Base-by-base conservation (phyloP, 2,113 vertebrate genomes). In the Notarius lentiginosus region DNA sequence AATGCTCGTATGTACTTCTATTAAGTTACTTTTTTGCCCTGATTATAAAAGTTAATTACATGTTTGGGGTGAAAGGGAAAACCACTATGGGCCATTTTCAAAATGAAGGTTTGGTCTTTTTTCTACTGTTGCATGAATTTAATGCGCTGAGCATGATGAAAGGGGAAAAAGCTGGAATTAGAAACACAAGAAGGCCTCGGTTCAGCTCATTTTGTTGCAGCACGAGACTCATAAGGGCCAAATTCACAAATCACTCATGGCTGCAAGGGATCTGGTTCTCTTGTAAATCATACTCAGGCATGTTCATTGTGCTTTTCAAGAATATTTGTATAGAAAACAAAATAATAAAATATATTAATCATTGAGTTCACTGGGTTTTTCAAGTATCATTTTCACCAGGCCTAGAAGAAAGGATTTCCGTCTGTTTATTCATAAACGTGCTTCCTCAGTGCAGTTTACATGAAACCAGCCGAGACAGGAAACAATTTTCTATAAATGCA, bases 111-210 rank as follows among this genome's bases (percentile, higher is more conserved):
- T 75, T 41, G 76, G 20, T 76, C 41, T 82, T 65, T 85, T 58
- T 68, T 60, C 84, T 83, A 27, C 56, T 84, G 75, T 90, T 84
- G 27, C 49, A 60, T 81, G 84, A 72, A 63, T 56, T 47, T 89
- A 84, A 86, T 87, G 66, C 56, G 73, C 76, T 83, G 24, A 72
- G 65, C 63, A 87, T 86, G 88, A 87, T 79, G 84, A 82, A 84
- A 84, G 87, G 87, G 89, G 61, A 79, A 14, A 70, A 68, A 80
- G 24, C 75, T 15, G 72, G 24, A 83, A 87, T 89, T 81, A 66
- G 53, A 83, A 83, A 86, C 61, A 79, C 63, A 86, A 60, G 87
- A 76, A 84, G 51, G 30, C 56, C 47, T 61, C 24, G 51, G 60
- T 53, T 89, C 14, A 79, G 3, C 63, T 87, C 73, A 51, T 84